phyloP scores from a whole-genome alignment of 2,797 vertebrate species.

The Phataginus tricuspis region DNA sequence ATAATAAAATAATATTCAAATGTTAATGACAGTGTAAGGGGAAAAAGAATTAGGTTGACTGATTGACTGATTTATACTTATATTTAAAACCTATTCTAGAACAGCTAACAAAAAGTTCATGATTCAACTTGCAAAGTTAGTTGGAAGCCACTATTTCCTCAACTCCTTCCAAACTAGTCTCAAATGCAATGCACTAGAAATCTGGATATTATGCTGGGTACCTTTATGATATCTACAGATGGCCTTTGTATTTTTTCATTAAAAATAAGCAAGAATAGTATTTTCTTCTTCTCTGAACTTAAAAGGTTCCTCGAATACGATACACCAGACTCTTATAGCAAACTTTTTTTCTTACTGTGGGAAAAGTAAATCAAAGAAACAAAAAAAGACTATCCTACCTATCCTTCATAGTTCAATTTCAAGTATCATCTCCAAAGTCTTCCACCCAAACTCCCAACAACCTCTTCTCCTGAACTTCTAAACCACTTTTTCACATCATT shows the following conservation, averaged over 20 bases:
- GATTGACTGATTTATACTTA: not conserved
- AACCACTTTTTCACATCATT: not conserved
- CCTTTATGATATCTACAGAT: not conserved
- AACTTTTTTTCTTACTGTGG: not conserved
- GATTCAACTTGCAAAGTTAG: conserved; percentile 17
- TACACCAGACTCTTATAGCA: not conserved
- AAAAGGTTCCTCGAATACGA: not conserved
- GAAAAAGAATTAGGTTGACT: not conserved
- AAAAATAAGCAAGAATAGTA: not conserved
- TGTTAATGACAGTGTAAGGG: not conserved
- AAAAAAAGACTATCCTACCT: not conserved
- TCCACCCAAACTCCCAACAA: not conserved
- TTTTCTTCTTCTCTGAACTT: not conserved
- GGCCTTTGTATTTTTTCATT: not conserved
- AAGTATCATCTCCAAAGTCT: conserved; percentile 17
- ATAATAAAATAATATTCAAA: conserved; percentile 11
- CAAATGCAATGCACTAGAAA: not conserved
- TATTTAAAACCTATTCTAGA: conserved; percentile 31
- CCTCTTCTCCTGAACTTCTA: not conserved
- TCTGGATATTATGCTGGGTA: not conserved
- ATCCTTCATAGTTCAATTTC: conserved; percentile 3
- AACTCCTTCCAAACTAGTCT: conserved; percentile 8
- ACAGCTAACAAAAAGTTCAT: not conserved
- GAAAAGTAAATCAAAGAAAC: conserved; percentile 11
- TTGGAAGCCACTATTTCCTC: conserved; percentile 23